Evolutionary conservation across 2,888 invertebrate genomes (phyloP).

Genomic region (Ephialtes manifestator): DNA sequence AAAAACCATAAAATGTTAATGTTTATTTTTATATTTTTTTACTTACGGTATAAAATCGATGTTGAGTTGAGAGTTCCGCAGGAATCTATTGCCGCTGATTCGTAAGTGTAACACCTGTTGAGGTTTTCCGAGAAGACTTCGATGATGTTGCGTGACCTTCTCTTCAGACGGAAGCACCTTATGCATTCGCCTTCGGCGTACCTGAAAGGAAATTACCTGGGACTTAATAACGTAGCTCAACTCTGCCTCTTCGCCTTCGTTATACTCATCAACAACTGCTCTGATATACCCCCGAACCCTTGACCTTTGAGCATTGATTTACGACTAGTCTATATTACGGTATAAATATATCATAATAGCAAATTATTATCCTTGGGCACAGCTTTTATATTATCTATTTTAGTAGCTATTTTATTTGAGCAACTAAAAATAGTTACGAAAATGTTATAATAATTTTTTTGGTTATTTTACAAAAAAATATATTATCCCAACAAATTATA

Average conservation of each 20-base stretch:
- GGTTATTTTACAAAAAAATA: neutral
- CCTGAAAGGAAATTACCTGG: constrained; percentile 81
- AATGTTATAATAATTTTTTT: neutral
- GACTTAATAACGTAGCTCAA: constrained; percentile 52
- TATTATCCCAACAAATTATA: neutral
- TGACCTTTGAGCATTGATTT: constrained; percentile 35
- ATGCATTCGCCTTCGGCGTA: constrained; percentile 88
- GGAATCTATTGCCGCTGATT: constrained; percentile 88
- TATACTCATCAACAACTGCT: constrained; percentile 21
- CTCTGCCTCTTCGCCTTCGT: constrained; percentile 13
- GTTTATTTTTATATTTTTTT: constrained; percentile 21
- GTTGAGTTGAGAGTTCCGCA: constrained; percentile 85
- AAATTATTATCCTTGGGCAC: neutral
- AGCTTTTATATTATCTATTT: too few species aligned
- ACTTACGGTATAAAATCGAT: constrained; percentile 89
- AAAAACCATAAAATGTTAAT: too few species aligned
- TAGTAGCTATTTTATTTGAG: too few species aligned
- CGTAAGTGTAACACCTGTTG: constrained; percentile 89
- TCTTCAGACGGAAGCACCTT: constrained; percentile 88
- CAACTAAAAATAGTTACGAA: neutral
- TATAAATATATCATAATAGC: neutral
- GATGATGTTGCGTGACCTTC: constrained; percentile 88
- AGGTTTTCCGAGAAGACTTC: constrained; percentile 88
- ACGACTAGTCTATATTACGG: constrained; percentile 2
- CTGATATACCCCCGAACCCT: constrained; percentile 4